phyloP scores from a whole-genome alignment of 92 coral and sea anemone species.

The Scolanthus callimorphus region DNA sequence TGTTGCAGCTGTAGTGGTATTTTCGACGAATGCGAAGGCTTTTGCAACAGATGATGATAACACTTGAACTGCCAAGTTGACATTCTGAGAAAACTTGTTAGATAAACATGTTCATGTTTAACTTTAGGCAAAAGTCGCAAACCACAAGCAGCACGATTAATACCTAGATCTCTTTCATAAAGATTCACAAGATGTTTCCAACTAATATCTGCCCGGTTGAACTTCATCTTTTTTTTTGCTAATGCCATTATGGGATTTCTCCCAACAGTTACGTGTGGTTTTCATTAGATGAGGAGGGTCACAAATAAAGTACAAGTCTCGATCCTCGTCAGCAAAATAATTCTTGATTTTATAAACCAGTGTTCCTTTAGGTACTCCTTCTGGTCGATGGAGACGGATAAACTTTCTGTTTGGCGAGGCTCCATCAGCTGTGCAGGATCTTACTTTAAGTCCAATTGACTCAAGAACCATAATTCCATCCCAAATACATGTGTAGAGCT shows the following conservation, averaged over 20 bases:
- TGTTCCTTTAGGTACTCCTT: background rate
- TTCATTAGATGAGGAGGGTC: background rate
- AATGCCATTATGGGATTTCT: background rate
- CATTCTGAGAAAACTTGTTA: conserved; percentile 18
- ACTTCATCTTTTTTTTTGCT: conserved; percentile 3
- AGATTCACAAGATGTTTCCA: conserved; percentile 23
- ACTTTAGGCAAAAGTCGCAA: conserved; percentile 16
- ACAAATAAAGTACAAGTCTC: background rate
- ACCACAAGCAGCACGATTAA: conserved; percentile 1
- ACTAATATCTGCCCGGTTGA: conserved; percentile 3
- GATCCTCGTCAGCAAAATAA: background rate
- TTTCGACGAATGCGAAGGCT: too few species aligned
- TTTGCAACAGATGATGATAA: too few species aligned
- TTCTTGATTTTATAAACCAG: background rate
- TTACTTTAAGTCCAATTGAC: background rate
- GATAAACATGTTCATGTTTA: conserved; percentile 10
- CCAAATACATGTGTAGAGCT: background rate
- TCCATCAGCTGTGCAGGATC: background rate
- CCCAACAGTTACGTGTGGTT: background rate
- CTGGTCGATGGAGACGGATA: background rate
- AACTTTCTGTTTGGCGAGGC: background rate
- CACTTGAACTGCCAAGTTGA: conserved; percentile 20
- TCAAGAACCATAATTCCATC: background rate
- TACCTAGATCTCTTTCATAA: conserved; percentile 8
- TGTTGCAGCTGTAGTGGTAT: too few species aligned